Percentiles rank a stretch among this genome's conserved stretches.
These are phyloP conservation scores for Sericinus montela DNA, from an alignment of 2,888 invertebrate genomes.

Conservation along the genomic window DNA sequence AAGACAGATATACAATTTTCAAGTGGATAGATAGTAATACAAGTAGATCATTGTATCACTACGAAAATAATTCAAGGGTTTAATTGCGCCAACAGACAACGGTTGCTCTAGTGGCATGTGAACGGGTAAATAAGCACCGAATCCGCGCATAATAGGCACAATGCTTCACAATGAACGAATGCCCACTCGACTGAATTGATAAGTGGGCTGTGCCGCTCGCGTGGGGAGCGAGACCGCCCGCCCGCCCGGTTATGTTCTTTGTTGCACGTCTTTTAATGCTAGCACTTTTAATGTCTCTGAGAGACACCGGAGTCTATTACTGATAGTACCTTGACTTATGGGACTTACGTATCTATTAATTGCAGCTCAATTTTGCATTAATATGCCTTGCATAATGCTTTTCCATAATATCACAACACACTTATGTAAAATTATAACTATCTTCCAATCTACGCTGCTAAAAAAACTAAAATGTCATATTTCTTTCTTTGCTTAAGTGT, in stretches of 20 bases:
- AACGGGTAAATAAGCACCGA: slow-evolving; percentile 65
- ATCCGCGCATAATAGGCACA: slow-evolving; percentile 68
- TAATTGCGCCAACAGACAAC: slow-evolving; percentile 16
- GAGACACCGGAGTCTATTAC: background rate
- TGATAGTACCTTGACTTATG: no score
- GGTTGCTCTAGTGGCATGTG: slow-evolving; percentile 42
- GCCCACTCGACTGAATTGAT: slow-evolving; percentile 77
- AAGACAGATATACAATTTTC: background rate
- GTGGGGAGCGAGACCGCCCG: slow-evolving; percentile 47
- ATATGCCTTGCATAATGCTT: no score
- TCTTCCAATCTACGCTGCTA: no score
- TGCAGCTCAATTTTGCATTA: no score
- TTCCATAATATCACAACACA: no score
- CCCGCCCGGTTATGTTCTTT: slow-evolving; percentile 34
- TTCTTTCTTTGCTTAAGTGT: no score
- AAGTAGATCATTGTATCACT: slow-evolving; percentile 5
- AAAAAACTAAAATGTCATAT: no score
- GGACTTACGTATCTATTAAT: no score
- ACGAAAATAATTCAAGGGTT: slow-evolving; percentile 20
- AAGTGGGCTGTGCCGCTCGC: slow-evolving; percentile 67
- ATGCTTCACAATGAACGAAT: slow-evolving; percentile 73
- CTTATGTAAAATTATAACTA: no score
- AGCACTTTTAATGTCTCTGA: background rate
- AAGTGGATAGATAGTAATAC: slow-evolving; percentile 1
- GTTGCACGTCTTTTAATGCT: background rate